A percentile compares a stretch with the other conserved stretches of the same genome.
Conservation (phyloP, 2,888 invertebrate genomes). For the Cyaniris semiargus region DNA sequence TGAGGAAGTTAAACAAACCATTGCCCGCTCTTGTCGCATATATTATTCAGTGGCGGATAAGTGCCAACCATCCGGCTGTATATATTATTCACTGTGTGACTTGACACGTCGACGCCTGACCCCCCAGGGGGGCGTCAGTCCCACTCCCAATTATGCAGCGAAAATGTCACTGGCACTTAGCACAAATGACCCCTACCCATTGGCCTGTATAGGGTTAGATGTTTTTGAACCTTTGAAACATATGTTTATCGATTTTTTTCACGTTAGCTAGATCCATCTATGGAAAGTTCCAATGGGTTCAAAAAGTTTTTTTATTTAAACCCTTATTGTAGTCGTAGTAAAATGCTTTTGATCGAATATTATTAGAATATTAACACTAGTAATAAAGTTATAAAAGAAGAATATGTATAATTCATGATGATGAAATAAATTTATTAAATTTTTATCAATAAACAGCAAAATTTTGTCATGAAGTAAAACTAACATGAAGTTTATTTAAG, state of each 20-base stretch:
- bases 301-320: neutral
- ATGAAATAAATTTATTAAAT: neutral
- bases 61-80: slow-evolving; percentile 74
- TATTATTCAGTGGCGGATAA: slow-evolving; percentile 73
- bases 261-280: neutral
- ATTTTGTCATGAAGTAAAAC: no score
- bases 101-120: slow-evolving; percentile 77
- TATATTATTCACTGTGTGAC: slow-evolving; percentile 73
- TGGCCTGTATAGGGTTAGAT: slow-evolving; percentile 63
- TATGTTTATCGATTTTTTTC: neutral
- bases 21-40: slow-evolving; percentile 55
- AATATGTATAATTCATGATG: no score
- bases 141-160: slow-evolving; percentile 75
- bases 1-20: slow-evolving; percentile 51
- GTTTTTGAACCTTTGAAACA: slow-evolving; percentile 45
- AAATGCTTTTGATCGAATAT: neutral
- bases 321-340: neutral
- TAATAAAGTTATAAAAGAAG: neutral
- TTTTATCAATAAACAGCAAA: no score
- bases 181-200: slow-evolving; percentile 74
- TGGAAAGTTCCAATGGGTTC: neutral
- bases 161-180: slow-evolving; percentile 74
- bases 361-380: neutral
- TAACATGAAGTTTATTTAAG: no score
- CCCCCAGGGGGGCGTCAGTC: slow-evolving; percentile 61